These are phyloP conservation scores for Thelaira solivaga DNA, from an alignment of 2,888 invertebrate species.

Conservation along the genomic window DNA sequence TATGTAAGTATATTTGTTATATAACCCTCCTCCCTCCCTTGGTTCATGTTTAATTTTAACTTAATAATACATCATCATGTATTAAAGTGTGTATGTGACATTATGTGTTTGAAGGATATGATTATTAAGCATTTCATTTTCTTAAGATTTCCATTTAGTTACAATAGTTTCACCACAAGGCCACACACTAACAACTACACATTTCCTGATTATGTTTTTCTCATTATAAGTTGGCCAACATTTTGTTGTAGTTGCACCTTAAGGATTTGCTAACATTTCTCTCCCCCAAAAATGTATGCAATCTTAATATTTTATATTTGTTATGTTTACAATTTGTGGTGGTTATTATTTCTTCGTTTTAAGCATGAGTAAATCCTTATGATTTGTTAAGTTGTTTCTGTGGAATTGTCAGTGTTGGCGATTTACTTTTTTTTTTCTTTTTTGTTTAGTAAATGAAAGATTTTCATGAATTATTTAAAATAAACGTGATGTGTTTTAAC, in stretches of 20 bases:
- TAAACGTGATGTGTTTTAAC: conserved; percentile 42
- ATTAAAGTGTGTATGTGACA: conserved; percentile 17
- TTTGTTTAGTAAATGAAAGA: background rate
- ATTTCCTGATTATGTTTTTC: conserved; percentile 24
- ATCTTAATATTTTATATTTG: conserved; percentile 47
- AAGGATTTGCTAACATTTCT: conserved; percentile 35
- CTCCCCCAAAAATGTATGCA: conserved; percentile 21
- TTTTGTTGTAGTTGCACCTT: conserved; percentile 54
- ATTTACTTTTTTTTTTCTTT: too few species aligned
- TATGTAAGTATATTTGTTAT: background rate
- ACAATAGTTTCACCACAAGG: background rate
- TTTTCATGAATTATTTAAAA: conserved; percentile 35
- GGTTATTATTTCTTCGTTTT: background rate
- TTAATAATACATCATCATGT: conserved; percentile 18
- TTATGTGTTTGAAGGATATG: conserved; percentile 36
- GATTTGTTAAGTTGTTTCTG: conserved; percentile 22
- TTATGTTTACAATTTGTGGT: conserved; percentile 51
- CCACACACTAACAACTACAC: background rate
- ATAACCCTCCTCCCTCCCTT: conserved; percentile 20
- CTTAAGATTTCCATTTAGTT: background rate
- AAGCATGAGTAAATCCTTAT: background rate
- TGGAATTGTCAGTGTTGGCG: conserved; percentile 39
- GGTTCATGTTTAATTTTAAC: conserved; percentile 29
- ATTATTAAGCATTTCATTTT: conserved; percentile 37
- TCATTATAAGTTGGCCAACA: conserved; percentile 41